A percentile compares a stretch with the other conserved stretches of the same genome.
Evolutionary conservation across 2,888 invertebrate genomes (phyloP).

Genomic region (Phalera bucephala): DNA sequence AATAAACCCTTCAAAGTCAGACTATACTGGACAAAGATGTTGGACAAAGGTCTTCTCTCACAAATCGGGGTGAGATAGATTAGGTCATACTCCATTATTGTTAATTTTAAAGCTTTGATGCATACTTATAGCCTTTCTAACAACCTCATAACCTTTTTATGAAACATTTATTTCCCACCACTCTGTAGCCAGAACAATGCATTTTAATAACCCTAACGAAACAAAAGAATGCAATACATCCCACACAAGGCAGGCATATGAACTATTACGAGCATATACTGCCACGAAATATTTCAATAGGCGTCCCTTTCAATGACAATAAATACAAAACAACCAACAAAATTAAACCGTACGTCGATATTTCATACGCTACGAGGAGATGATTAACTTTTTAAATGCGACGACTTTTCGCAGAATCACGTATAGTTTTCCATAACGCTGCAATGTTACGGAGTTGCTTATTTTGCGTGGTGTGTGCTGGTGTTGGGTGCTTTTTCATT

Average conservation of each 20-base stretch:
- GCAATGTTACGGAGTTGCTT: constrained; percentile 27
- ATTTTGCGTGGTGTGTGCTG: constrained; percentile 13
- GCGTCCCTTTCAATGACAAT: constrained; percentile 24
- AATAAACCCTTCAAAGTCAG: too few relatives aligned
- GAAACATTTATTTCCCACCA: neutral
- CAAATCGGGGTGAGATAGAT: too few relatives aligned
- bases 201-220: neutral
- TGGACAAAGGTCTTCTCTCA: too few relatives aligned
- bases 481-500: constrained; percentile 33
- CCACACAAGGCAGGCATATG: constrained; percentile 12
- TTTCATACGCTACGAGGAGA: constrained; percentile 4
- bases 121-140: neutral
- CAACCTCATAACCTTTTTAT: too few relatives aligned
- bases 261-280: constrained; percentile 29
- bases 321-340: constrained; percentile 33
- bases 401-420: constrained; percentile 41
- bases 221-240: constrained; percentile 3
- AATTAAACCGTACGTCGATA: constrained; percentile 20
- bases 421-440: constrained; percentile 55
- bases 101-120: too few relatives aligned
- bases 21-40: too few relatives aligned
- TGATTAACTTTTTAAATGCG: constrained; percentile 20
- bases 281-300: constrained; percentile 40
- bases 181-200: neutral
- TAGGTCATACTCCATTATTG: too few relatives aligned